Conservation (phyloP, 2,113 vertebrate genomes). For the Otus sunia region DNA sequence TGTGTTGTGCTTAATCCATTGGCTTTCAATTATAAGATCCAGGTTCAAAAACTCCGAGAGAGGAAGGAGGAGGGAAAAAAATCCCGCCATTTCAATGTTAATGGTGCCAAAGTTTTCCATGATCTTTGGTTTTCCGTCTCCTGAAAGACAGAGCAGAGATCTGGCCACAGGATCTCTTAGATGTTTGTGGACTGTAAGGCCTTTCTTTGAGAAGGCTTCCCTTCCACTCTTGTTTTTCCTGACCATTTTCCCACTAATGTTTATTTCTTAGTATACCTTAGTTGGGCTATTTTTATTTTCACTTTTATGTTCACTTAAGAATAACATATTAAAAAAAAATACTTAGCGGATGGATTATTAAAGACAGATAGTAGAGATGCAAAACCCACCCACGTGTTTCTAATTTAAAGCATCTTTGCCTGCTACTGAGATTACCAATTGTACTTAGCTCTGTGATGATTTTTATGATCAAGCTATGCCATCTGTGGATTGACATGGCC, state of each 20-base stretch:
- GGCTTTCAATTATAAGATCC: slow-evolving; percentile 57
- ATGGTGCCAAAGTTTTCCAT: not conserved
- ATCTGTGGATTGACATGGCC: slow-evolving; percentile 17
- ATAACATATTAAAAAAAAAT: not conserved
- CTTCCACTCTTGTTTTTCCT: not conserved
- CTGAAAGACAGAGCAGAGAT: not conserved
- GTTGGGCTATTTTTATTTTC: not conserved
- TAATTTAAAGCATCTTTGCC: slow-evolving; percentile 19
- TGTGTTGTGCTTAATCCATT: slow-evolving; percentile 61
- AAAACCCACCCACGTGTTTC: not conserved
- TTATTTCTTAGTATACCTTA: not conserved
- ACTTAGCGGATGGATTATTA: not conserved
- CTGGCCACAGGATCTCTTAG: not conserved
- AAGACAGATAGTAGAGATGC: not conserved
- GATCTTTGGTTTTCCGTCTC: not conserved
- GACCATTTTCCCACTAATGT: not conserved
- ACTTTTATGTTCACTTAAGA: not conserved
- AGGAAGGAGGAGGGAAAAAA: not conserved
- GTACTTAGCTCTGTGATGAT: slow-evolving; percentile 5
- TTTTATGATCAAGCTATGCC: slow-evolving; percentile 45
- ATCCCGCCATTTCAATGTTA: not conserved
- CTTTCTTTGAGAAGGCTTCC: not conserved
- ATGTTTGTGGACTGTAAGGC: not conserved
- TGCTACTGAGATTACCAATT: slow-evolving; percentile 2
- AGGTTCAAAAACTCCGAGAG: slow-evolving; percentile 14